These are phyloP conservation scores for Catostylus mosaicus DNA, from an alignment of 30 jellyfish, hydroid and myxozoan species.

Conservation along the genomic window DNA sequence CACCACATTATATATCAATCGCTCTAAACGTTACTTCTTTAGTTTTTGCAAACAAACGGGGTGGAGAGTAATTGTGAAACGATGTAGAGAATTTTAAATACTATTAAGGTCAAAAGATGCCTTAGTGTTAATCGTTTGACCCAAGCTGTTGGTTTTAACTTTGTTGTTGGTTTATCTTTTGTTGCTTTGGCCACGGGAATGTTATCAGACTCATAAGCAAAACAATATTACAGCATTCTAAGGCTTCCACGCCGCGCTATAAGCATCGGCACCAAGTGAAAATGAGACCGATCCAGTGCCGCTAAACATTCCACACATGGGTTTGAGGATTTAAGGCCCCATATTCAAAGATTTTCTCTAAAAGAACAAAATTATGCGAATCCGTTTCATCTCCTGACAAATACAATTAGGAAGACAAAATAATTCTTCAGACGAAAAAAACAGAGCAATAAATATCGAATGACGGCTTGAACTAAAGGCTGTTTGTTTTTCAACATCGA, in stretches of 20 bases:
- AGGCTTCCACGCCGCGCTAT: too few species aligned
- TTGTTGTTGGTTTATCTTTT: neutral
- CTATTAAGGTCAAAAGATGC: conserved; percentile 1
- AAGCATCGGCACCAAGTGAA: neutral
- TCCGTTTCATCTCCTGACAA: neutral
- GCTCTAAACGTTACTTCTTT: too few species aligned
- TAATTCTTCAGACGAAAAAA: neutral
- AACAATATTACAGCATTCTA: neutral
- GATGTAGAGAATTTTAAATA: conserved; percentile 7
- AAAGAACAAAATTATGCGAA: neutral
- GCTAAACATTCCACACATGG: neutral
- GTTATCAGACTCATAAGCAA: neutral
- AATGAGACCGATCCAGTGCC: neutral
- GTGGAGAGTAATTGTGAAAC: conserved; percentile 3
- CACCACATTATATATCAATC: too few species aligned
- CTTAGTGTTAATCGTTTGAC: conserved; percentile 25
- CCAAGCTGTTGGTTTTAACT: neutral
- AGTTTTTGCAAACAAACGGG: neutral
- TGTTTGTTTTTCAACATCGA: too few species aligned
- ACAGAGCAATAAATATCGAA: neutral
- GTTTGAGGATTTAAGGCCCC: neutral
- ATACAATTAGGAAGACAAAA: neutral
- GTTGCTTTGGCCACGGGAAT: neutral
- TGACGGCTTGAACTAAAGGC: neutral
- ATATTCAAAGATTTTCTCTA: neutral